Conservation (phyloP, 2,888 invertebrate species). For the Ryuthela nishihirai region DNA sequence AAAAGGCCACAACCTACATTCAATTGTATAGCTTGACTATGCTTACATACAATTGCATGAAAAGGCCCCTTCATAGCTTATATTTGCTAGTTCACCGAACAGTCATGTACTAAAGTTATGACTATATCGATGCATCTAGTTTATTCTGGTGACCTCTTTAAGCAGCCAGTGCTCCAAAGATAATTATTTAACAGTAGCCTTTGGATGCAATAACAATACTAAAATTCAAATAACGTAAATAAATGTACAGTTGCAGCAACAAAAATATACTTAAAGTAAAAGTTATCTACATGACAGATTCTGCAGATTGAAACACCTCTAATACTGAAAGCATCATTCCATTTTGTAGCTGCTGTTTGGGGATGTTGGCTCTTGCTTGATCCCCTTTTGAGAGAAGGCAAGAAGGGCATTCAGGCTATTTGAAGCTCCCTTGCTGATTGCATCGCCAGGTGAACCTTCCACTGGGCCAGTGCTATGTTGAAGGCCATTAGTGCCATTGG, state of each 20-base stretch:
- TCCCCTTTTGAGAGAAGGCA: slow-evolving; percentile 38
- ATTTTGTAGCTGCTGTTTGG: slow-evolving; percentile 35
- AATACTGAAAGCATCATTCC: slow-evolving; percentile 38
- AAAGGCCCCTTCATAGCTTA: too few species aligned
- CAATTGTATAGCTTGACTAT: too few species aligned
- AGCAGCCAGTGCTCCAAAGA: too few species aligned
- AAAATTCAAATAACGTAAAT: slow-evolving; percentile 34
- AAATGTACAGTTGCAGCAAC: slow-evolving; percentile 17
- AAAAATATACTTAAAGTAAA: slow-evolving; percentile 25
- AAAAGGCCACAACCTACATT: too few species aligned
- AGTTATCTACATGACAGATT: slow-evolving; percentile 34
- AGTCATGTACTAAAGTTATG: too few species aligned
- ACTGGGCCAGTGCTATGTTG: slow-evolving; percentile 29
- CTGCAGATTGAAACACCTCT: slow-evolving; percentile 27
- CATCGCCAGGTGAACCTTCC: slow-evolving; percentile 11
- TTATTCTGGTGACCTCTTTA: too few species aligned
- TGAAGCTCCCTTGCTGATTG: slow-evolving; percentile 18
- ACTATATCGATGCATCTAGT: too few species aligned
- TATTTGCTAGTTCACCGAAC: too few species aligned
- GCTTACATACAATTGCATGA: too few species aligned
- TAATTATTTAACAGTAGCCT: too few species aligned
- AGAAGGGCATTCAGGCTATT: slow-evolving; percentile 38
- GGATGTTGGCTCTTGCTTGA: slow-evolving; percentile 37
- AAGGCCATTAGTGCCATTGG: slow-evolving; percentile 33
- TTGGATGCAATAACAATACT: slow-evolving; percentile 20